Evolutionary conservation across 2,888 invertebrate genomes (phyloP).

Genomic region (Argynnis bischoffii): DNA sequence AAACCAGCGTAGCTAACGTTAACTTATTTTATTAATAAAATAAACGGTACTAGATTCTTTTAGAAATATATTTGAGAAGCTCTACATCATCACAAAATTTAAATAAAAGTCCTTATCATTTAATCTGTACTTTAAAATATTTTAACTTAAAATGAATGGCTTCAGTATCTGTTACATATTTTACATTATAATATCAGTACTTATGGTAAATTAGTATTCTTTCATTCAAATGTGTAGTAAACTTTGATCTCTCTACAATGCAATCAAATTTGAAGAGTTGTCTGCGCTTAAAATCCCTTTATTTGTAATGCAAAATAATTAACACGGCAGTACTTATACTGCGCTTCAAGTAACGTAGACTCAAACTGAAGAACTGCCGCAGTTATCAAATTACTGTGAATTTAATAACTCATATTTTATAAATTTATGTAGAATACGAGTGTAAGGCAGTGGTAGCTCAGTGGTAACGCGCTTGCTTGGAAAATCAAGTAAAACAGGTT

Average conservation of each 20-base stretch:
- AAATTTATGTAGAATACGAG: not conserved
- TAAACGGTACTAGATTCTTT: no score
- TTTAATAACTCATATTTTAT: slow-evolving; percentile 1
- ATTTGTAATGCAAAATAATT: slow-evolving; percentile 23
- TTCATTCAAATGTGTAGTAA: not conserved
- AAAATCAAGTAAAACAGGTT: no score
- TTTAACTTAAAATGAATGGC: no score
- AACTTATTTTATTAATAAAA: no score
- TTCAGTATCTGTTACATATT: no score
- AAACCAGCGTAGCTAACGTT: no score
- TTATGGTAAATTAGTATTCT: slow-evolving; percentile 8
- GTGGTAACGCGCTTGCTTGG: no score
- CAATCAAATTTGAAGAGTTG: slow-evolving; percentile 9
- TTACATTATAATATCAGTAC: not conserved
- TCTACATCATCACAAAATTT: no score
- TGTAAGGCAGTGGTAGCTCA: no score
- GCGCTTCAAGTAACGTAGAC: slow-evolving; percentile 9
- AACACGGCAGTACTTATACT: slow-evolving; percentile 13
- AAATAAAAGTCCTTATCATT: no score
- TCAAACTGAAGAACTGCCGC: slow-evolving; percentile 9
- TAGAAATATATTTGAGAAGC: no score
- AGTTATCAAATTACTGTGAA: slow-evolving; percentile 10
- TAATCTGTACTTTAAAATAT: no score
- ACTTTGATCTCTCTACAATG: slow-evolving; percentile 10
- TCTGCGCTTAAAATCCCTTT: slow-evolving; percentile 20